These are phyloP conservation scores for Macrobrachium nipponense DNA, from an alignment of 1,140 invertebrate genomes.

Conservation along the genomic window DNA sequence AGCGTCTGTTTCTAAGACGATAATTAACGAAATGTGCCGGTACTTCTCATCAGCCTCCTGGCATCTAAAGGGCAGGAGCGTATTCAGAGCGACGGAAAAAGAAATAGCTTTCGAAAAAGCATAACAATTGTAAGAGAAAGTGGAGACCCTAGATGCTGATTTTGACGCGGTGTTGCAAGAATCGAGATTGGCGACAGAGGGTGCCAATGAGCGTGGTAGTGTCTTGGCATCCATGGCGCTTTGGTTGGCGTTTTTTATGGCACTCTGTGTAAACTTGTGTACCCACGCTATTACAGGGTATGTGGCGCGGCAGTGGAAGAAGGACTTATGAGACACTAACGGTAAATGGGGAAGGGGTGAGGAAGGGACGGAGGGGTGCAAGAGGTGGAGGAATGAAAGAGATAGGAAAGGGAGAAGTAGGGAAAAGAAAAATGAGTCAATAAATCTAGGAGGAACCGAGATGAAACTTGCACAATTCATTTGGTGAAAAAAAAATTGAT, in stretches of 20 bases:
- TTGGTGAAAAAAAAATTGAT: neutral
- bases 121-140: neutral
- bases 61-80: too few relatives aligned
- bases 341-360: conserved; percentile 14
- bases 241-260: conserved; percentile 27
- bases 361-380: neutral
- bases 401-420: neutral
- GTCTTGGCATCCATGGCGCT: conserved; percentile 48
- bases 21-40: too few relatives aligned
- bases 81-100: too few relatives aligned
- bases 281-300: conserved; percentile 57
- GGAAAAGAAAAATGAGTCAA: neutral
- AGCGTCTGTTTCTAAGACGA: too few relatives aligned
- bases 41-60: too few relatives aligned
- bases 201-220: conserved; percentile 43
- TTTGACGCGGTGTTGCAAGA: conserved; percentile 24
- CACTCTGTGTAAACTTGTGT: conserved; percentile 55
- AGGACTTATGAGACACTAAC: conserved; percentile 7
- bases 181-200: conserved; percentile 32
- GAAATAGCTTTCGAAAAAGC: neutral
- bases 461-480: neutral
- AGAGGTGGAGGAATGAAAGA: neutral
- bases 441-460: neutral
- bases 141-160: neutral
- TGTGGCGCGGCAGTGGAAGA: conserved; percentile 23